Percentiles rank a stretch among this genome's conserved stretches.
phyloP scores from a whole-genome alignment of 2,113 vertebrate genomes.

The Tragelaphus buxtoni region DNA sequence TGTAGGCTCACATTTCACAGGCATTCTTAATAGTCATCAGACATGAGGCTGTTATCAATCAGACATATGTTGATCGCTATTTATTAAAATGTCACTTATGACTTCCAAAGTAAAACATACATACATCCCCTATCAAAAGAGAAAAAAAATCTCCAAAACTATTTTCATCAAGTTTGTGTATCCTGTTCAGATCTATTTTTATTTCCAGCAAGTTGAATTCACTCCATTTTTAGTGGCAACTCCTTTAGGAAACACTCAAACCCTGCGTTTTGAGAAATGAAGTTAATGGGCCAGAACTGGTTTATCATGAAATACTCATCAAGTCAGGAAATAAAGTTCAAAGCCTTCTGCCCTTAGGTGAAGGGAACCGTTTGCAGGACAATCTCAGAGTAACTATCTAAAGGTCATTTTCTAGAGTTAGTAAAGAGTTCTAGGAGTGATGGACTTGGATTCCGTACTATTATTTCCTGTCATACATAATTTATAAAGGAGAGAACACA shows the following conservation, averaged over 20 bases:
- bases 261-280: conserved; percentile 66
- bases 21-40: neutral
- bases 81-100: neutral
- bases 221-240: conserved; percentile 13
- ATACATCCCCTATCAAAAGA: neutral
- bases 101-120: neutral
- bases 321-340: conserved; percentile 57
- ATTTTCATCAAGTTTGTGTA: neutral
- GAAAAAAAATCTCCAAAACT: neutral
- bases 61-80: neutral
- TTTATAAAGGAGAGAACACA: neutral
- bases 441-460: neutral
- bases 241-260: conserved; percentile 53
- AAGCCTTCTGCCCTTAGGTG: conserved; percentile 46
- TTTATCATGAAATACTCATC: conserved; percentile 66
- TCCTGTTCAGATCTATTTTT: conserved; percentile 5
- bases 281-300: conserved; percentile 68
- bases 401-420: conserved; percentile 20
- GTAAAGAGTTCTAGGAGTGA: neutral
- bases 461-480: neutral
- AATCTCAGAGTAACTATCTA: neutral
- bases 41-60: neutral
- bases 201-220: neutral
- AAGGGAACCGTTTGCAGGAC: neutral
- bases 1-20: neutral